These are phyloP conservation scores for Lycocerus yunnanus DNA, from an alignment of 2,888 invertebrate genomes.

Conservation along the genomic window DNA sequence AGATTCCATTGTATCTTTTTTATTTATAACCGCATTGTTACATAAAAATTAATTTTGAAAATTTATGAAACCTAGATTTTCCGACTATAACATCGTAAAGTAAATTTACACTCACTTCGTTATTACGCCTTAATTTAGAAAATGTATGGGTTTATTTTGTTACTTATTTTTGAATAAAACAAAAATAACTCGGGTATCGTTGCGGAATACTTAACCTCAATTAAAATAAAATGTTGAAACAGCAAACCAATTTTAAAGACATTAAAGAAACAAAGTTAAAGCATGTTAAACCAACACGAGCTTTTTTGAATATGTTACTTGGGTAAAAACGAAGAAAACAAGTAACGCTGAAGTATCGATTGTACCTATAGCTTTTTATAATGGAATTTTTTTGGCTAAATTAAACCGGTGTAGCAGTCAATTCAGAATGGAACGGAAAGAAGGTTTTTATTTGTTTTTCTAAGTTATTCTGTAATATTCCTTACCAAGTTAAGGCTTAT, in stretches of 20 bases:
- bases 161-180: not conserved
- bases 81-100: not conserved
- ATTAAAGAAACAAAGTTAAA: slow-evolving; percentile 11
- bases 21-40: not conserved
- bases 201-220: not conserved
- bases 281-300: slow-evolving; percentile 20
- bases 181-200: not conserved
- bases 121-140: not conserved
- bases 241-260: slow-evolving; percentile 9
- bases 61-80: not conserved
- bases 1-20: not conserved
- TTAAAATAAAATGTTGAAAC: slow-evolving; percentile 17
- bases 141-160: not conserved
- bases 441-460: slow-evolving; percentile 7
- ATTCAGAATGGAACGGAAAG: slow-evolving; percentile 1
- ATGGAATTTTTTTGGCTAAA: slow-evolving; percentile 18
- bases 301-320: slow-evolving; percentile 12
- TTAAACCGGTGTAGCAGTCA: slow-evolving; percentile 17
- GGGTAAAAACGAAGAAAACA: slow-evolving; percentile 8
- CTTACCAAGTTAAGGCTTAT: not conserved
- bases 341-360: slow-evolving; percentile 15
- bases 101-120: not conserved
- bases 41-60: not conserved
- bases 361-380: slow-evolving; percentile 18
- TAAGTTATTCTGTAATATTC: not conserved